Percentiles rank a stretch among this genome's conserved stretches.
Evolutionary conservation across 30 jellyfish, hydroid and myxozoan genomes (phyloP).

Genomic region (Nemopilema nomurai): DNA sequence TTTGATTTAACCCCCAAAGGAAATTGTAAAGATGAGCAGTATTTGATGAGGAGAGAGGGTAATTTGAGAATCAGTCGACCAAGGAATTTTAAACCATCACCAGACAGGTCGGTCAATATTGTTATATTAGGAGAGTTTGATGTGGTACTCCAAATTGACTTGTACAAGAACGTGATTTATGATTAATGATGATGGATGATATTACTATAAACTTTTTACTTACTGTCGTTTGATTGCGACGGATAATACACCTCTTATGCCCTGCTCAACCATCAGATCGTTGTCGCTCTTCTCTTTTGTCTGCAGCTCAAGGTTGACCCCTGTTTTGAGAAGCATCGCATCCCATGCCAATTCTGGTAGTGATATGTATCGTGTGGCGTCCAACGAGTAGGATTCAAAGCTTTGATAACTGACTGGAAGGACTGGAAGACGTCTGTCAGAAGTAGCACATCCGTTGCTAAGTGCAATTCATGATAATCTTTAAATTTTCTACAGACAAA

Average conservation of each 20-base stretch:
- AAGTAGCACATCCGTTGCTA: conserved; percentile 8
- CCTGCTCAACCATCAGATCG: conserved; percentile 12
- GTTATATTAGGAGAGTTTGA: too few relatives aligned
- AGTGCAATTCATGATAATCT: conserved; percentile 29
- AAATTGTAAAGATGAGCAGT: too few relatives aligned
- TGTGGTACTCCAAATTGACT: too few relatives aligned
- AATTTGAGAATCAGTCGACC: too few relatives aligned
- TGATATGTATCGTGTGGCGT: conserved; percentile 15
- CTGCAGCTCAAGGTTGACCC: conserved; percentile 1
- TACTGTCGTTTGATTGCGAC: too few relatives aligned
- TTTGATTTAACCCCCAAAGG: too few relatives aligned
- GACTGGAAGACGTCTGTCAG: conserved; percentile 20
- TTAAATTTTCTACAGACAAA: not conserved
- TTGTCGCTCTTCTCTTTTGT: conserved; percentile 2
- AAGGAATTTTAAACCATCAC: too few relatives aligned
- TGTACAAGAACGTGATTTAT: too few relatives aligned
- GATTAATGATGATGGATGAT: not conserved
- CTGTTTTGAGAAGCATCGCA: conserved; percentile 14
- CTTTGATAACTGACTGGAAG: conserved; percentile 6
- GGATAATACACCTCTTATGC: conserved; percentile 38
- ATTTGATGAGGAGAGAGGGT: too few relatives aligned
- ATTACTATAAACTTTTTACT: too few relatives aligned
- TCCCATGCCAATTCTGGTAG: conserved; percentile 32
- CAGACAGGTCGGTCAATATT: too few relatives aligned
- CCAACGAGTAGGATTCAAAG: not conserved